Evolutionary conservation across 2,113 vertebrate species (phyloP).

Genomic region (Clinocottus analis): DNA sequence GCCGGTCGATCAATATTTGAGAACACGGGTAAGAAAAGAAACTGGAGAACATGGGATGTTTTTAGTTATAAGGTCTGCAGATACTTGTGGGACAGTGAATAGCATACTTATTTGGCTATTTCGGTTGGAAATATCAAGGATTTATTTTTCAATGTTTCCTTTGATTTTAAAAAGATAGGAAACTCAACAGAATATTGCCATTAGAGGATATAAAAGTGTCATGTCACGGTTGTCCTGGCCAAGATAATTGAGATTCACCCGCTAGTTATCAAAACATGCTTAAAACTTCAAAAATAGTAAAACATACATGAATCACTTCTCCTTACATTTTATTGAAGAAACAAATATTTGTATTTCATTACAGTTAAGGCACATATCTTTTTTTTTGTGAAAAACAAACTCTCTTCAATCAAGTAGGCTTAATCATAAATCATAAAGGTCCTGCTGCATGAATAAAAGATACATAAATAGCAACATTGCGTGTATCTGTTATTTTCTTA

Average conservation of each 20-base stretch:
- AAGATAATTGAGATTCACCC: neutral
- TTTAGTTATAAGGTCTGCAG: conserved; percentile 42
- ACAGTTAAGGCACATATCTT: too few species aligned
- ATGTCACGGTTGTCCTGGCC: neutral
- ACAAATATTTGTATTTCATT: too few species aligned
- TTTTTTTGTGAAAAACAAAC: too few species aligned
- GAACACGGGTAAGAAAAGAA: conserved; percentile 38
- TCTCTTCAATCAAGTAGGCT: too few species aligned
- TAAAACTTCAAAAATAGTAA: too few species aligned
- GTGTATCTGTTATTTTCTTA: too few species aligned
- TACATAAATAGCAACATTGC: too few species aligned
- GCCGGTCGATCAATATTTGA: conserved; percentile 44
- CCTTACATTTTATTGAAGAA: neutral
- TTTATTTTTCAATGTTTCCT: conserved; percentile 28
- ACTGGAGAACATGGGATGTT: conserved; percentile 48
- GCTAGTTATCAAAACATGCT: neutral
- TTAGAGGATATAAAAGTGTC: neutral
- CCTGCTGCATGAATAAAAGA: too few species aligned
- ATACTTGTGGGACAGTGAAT: conserved; percentile 20
- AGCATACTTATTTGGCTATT: conserved; percentile 23
- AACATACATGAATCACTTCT: too few species aligned
- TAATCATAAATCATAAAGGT: too few species aligned
- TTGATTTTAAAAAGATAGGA: conserved; percentile 14
- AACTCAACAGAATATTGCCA: neutral
- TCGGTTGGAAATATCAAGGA: conserved; percentile 15